A percentile compares a stretch with the other conserved stretches of the same genome.
Conservation (phyloP, 2,797 vertebrate genomes). For the Yasuhikotakia modesta region DNA sequence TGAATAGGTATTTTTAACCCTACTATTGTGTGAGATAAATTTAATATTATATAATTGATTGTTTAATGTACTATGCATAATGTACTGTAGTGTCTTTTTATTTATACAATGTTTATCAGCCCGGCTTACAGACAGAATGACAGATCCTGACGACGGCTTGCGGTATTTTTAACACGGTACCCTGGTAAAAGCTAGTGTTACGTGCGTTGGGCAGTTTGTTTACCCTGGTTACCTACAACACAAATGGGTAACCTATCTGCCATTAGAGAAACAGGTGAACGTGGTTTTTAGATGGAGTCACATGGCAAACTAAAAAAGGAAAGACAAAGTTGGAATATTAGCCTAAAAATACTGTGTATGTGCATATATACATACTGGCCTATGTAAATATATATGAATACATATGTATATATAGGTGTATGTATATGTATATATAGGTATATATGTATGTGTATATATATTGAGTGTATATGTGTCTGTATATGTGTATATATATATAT, state of each 20-base stretch:
- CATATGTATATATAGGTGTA: too few relatives aligned
- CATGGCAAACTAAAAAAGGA: slow-evolving; percentile 21
- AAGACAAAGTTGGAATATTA: slow-evolving; percentile 8
- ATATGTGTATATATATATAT: too few relatives aligned
- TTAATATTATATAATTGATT: background rate
- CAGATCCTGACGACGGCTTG: slow-evolving; percentile 31
- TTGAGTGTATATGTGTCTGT: too few relatives aligned
- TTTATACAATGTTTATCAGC: background rate
- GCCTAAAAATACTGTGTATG: background rate
- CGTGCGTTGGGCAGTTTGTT: slow-evolving; percentile 50
- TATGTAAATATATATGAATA: too few relatives aligned
- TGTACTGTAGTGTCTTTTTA: background rate
- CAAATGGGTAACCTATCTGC: slow-evolving; percentile 10
- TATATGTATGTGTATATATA: too few relatives aligned
- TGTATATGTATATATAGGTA: too few relatives aligned
- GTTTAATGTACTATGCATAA: background rate
- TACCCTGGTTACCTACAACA: slow-evolving; percentile 46
- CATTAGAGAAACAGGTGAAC: slow-evolving; percentile 34
- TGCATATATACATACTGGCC: too few relatives aligned
- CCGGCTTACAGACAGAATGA: background rate
- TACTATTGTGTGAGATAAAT: background rate
- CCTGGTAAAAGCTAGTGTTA: slow-evolving; percentile 27
- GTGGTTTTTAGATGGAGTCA: background rate
- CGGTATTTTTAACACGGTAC: slow-evolving; percentile 51
- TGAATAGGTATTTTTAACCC: background rate